Base-by-base conservation (phyloP, 2,888 invertebrate genomes). In the Cataglyphis altisquamis region DNA sequence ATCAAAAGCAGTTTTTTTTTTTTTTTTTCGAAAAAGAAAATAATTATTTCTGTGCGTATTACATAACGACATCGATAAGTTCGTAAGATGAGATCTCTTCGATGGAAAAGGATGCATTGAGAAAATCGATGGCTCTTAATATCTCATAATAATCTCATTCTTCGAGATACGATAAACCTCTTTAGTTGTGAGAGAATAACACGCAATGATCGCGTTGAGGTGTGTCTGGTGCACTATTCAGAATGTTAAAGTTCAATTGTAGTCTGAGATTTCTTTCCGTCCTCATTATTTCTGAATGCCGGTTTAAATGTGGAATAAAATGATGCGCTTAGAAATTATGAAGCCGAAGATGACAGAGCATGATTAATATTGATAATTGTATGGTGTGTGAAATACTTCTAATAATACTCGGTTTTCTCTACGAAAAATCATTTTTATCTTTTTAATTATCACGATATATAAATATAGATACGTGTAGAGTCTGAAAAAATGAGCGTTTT, bases 41-140 rank as follows among this genome's bases (percentile, higher is more conserved):
- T 60, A 41, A 36, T 70, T 45, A 25, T 60, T 70, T 29, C 70
- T 63, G 45, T 66, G 48, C 62, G 60, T 70, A 21, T 89, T 87
- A 66, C 66, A 68, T 89, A 89, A 89, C 25, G n/a, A 36, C 39
- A 8, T 21, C 82, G 72, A 83, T 70, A 73, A 84, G 41, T 77
- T 62, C 29, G 21, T 8, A 48, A 77, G 45, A 12, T 64, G 55
- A 25, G 60, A 86, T 80, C 83, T 83, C 64, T 52, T 36, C 2
- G 21, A 29, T 12, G 57, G 64, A 52, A 66, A 73, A 60, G 64
- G 32, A 60, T 18, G 75, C 25, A 25, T n/a, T 66, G 68, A 57
- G 72, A 48, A 64, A 63, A 85, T 84, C 80, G 68, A 82, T 83
- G 25, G 72, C 67, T 32, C 18, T 52, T 48, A 45, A 62, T 15